phyloP scores from a whole-genome alignment of 2,888 invertebrate species.

The Ectemnius lituratus region DNA sequence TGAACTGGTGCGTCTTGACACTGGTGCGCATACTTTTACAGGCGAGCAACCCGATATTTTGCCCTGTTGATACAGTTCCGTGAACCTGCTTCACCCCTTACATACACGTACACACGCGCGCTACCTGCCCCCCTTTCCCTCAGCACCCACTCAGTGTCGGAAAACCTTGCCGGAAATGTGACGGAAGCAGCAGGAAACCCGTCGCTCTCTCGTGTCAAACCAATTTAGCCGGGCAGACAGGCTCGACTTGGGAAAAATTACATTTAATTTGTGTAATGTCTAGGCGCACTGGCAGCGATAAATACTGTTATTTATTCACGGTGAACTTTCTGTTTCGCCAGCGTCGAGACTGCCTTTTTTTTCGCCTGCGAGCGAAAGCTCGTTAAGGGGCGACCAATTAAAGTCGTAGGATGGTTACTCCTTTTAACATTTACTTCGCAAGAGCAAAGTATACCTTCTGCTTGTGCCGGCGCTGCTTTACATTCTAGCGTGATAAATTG shows the following conservation, averaged over 20 bases:
- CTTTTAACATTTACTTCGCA: not conserved
- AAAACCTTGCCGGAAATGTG: not conserved
- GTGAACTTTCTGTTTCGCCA: not conserved
- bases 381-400: slow-evolving; percentile 10
- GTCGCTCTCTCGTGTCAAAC: not conserved
- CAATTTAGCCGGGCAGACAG: slow-evolving; percentile 1
- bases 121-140: too few relatives aligned
- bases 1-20: too few relatives aligned
- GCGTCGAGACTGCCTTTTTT: not conserved
- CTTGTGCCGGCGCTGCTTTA: not conserved
- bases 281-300: not conserved
- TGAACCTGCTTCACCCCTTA: not conserved
- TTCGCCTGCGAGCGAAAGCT: not conserved
- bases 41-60: slow-evolving; percentile 1
- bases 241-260: not conserved
- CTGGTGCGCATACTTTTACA: not conserved
- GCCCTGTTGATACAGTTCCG: not conserved
- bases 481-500: too few relatives aligned
- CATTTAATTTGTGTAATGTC: not conserved
- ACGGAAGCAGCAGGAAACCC: not conserved
- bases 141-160: not conserved
- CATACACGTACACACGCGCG: too few relatives aligned
- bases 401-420: slow-evolving; percentile 3
- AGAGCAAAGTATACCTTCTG: not conserved
- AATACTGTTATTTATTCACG: slow-evolving; percentile 6